Evolutionary conservation across 2,113 vertebrate species (phyloP).

Genomic region (Lophotis ruficrista): DNA sequence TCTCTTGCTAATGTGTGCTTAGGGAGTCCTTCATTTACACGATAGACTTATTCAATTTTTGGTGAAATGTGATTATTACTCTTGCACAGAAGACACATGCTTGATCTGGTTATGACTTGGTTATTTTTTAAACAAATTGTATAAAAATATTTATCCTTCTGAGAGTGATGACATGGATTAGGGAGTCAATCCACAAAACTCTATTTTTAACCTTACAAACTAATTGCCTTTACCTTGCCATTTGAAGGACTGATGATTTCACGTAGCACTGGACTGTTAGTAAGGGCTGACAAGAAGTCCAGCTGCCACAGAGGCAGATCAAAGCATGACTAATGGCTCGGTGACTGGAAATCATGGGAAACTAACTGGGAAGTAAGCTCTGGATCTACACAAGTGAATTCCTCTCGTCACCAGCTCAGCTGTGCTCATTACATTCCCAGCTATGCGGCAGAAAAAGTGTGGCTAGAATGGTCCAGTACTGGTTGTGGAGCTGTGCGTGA

Average conservation of each 20-base stretch:
- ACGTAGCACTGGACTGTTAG: background rate
- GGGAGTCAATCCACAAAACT: background rate
- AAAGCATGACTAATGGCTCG: background rate
- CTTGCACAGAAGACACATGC: background rate
- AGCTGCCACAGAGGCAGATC: background rate
- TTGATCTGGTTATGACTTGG: background rate
- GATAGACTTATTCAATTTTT: constrained; percentile 63
- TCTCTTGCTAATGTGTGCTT: constrained; percentile 57
- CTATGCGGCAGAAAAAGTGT: background rate
- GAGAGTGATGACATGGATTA: background rate
- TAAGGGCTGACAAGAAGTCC: background rate
- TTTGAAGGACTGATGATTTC: background rate
- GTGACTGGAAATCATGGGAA: background rate
- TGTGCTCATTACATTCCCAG: background rate
- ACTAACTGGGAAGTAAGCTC: background rate
- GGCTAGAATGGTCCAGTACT: background rate
- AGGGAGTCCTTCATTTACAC: constrained; percentile 73
- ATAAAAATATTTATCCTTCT: background rate
- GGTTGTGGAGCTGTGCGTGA: background rate
- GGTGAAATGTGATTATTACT: constrained; percentile 61
- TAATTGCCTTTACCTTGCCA: background rate
- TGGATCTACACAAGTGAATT: background rate
- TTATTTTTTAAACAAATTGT: background rate
- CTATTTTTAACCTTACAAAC: background rate
- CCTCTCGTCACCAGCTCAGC: background rate